These are phyloP conservation scores for Mactromeris polynyma DNA, from an alignment of 2,888 invertebrate species.

Conservation along the genomic window DNA sequence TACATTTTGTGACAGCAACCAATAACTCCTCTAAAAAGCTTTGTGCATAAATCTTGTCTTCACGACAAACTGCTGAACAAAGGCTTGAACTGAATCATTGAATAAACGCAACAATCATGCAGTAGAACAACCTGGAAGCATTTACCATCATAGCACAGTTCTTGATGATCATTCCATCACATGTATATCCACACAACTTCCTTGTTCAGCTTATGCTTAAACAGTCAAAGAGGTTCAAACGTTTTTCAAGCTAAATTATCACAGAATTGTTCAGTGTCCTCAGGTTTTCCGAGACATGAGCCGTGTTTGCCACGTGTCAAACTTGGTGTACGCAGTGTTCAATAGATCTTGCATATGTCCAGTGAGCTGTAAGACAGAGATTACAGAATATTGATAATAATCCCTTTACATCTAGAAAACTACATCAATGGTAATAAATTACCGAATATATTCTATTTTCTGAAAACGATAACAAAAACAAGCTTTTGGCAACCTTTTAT, in stretches of 20 bases:
- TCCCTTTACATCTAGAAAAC: too few species aligned
- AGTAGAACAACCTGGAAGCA: neutral
- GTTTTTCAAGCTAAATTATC: neutral
- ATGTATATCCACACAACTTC: neutral
- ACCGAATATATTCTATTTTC: too few species aligned
- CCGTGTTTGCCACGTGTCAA: slow-evolving; percentile 92
- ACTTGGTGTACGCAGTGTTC: slow-evolving; percentile 94
- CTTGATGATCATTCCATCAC: neutral
- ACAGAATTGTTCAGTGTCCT: neutral
- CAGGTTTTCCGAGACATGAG: slow-evolving; percentile 74
- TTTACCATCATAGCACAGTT: neutral
- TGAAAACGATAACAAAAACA: too few species aligned
- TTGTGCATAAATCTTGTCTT: neutral
- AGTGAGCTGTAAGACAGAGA: slow-evolving; percentile 83
- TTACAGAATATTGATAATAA: neutral
- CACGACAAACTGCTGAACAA: neutral
- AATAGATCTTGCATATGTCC: slow-evolving; percentile 95
- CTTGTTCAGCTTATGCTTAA: neutral
- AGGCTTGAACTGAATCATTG: neutral
- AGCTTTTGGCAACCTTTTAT: too few species aligned
- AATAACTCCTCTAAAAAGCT: neutral
- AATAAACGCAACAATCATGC: neutral
- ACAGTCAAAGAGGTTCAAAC: too few species aligned
- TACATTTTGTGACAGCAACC: neutral
- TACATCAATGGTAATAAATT: too few species aligned